A percentile compares a stretch with the other conserved stretches of the same genome.
Conservation (phyloP, 2,113 vertebrate species). For the Atractosteus spatula region DNA sequence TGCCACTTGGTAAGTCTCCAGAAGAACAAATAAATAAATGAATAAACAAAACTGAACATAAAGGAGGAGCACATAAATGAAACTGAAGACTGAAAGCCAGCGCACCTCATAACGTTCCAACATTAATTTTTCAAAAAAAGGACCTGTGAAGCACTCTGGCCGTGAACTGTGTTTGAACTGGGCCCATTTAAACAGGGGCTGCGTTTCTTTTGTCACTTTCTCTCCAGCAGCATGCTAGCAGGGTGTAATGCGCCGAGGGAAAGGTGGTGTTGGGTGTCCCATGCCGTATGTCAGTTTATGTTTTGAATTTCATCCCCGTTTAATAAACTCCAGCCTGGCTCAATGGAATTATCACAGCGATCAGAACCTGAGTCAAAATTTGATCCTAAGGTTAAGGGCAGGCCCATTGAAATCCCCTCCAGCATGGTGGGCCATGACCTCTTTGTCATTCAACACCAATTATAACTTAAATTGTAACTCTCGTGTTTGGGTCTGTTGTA, state of each 20-base stretch:
- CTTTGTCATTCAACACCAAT: too few species aligned
- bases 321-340: background rate
- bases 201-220: conserved; percentile 9
- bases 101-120: background rate
- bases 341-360: background rate
- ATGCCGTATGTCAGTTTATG: background rate
- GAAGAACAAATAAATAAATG: background rate
- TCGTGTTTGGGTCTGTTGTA: too few species aligned
- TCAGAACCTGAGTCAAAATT: background rate
- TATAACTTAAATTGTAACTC: too few species aligned
- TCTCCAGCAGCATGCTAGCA: background rate
- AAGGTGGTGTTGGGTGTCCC: background rate
- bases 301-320: background rate
- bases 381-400: background rate
- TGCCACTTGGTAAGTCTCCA: conserved; percentile 73
- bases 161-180: conserved; percentile 13
- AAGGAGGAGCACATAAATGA: background rate
- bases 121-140: background rate
- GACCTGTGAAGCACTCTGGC: background rate
- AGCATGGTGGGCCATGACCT: background rate
- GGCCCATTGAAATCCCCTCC: background rate
- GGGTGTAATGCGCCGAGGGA: background rate
- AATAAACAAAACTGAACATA: background rate
- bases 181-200: background rate
- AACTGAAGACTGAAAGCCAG: background rate